Evolutionary conservation across 2,113 vertebrate genomes (phyloP), one percentile per base, ranked within the genome.

Genomic region (Synchiropus splendidus): DNA sequence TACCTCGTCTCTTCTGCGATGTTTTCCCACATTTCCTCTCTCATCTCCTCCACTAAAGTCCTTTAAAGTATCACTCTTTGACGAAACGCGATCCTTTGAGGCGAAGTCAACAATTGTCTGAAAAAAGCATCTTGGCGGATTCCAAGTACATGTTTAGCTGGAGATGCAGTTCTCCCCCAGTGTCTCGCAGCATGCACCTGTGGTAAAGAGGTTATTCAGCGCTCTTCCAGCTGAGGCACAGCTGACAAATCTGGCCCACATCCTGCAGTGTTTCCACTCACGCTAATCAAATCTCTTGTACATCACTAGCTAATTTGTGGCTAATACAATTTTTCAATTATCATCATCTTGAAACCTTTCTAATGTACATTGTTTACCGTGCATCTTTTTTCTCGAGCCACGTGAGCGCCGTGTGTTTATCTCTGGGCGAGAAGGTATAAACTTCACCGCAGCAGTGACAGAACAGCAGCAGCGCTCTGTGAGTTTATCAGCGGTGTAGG

Each of bases 211-310:
- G 58, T 75, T 73, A 63, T 61, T 61, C 54, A 60, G 48, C 71
- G 40, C 57, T 72, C 59, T 76, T 60, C 64, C 78, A 78, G 79
- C 78, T 80, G 78, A 74, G 77, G 61, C 70, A 57, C 81, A 82
- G 75, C 79, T 80, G 78, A 82, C 72, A 50, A 57, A 71, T 71
- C 51, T 64, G 71, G 61, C 67, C 73, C 68, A 67, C 58, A 73
- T 72, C 72, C 59, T 34, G 36, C 52, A 35, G 44, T 54, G 52
- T 64, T 71, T 70, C 64, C 62, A 62, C 58, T 74, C 59, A 14
- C 60, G 57, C 52, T 76, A 67, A 69, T 75, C 64, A 74, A 73
- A 78, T 70, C 78, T 63, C 67, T 72, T 79, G 63, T 62, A 72
- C 63, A 79, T 78, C 72, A 75, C 57, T 51, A 62, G 58, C 62